phyloP scores from a whole-genome alignment of 2,888 invertebrate genomes.

The Luperina testacea region DNA sequence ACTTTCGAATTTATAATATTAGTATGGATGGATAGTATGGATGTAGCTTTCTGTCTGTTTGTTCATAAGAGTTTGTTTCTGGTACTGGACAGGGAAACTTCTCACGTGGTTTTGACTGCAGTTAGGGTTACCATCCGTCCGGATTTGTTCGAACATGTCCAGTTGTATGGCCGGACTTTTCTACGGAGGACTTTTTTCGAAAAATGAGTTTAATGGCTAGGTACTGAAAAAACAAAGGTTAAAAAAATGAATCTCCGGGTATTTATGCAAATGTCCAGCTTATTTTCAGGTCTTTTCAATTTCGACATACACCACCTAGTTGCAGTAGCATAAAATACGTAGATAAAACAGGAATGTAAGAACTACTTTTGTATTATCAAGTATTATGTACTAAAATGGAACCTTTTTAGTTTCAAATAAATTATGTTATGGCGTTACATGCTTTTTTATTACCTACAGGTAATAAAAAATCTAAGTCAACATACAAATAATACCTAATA shows the following conservation, averaged over 20 bases:
- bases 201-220: neutral
- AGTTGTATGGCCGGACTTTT: too few species aligned
- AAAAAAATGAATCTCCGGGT: neutral
- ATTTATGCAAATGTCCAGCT: neutral
- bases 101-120: neutral
- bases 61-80: too few species aligned
- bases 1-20: too few species aligned
- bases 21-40: too few species aligned
- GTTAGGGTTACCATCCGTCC: neutral
- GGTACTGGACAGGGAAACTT: too few species aligned
- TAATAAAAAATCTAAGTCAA: neutral
- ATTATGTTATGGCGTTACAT: neutral
- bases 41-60: too few species aligned
- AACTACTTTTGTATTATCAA: neutral
- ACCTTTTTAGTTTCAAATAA: neutral
- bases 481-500: neutral
- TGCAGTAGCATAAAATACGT: neutral
- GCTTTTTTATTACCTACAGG: neutral
- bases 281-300: neutral
- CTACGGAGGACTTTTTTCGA: neutral
- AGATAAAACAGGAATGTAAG: neutral
- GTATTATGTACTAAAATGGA: neutral
- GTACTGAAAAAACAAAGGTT: neutral
- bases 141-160: neutral
- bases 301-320: neutral